phyloP scores from a whole-genome alignment of 2,797 vertebrate species.

The Nyctibius grandis region DNA sequence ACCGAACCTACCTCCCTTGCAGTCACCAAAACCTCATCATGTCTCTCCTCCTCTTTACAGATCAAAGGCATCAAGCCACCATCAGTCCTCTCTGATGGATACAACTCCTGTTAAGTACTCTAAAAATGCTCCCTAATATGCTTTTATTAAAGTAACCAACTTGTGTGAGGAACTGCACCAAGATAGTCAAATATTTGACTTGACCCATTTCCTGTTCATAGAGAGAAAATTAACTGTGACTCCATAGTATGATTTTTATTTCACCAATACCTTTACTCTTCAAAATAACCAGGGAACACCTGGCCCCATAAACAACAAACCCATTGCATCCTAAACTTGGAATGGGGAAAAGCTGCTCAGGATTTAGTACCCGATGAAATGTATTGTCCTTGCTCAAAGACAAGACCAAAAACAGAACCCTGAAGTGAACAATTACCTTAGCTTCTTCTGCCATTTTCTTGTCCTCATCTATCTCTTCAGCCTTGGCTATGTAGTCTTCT shows the following conservation, averaged over 20 bases:
- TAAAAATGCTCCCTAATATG: neutral
- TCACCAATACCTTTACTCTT: neutral
- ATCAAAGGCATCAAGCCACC: neutral
- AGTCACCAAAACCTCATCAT: neutral
- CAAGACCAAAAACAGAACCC: neutral
- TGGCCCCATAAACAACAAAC: neutral
- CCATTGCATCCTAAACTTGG: neutral
- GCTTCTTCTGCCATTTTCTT: conserved; percentile 96
- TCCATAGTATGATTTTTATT: neutral
- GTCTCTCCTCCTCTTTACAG: neutral
- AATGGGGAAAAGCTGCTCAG: neutral
- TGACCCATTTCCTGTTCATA: neutral
- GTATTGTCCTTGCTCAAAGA: neutral
- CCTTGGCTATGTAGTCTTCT: conserved; percentile 83
- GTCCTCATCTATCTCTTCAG: conserved; percentile 93
- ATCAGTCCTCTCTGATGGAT: neutral
- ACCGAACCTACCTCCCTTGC: neutral
- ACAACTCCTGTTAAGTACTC: neutral
- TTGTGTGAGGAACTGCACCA: neutral
- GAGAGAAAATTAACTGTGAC: neutral
- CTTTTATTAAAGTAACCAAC: neutral
- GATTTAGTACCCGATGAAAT: neutral
- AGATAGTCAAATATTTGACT: neutral
- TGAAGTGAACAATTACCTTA: conserved; percentile 76
- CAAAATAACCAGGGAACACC: neutral